Percentiles rank a stretch among this genome's conserved stretches.
Conservation (phyloP, 2,797 vertebrate species). For the Zalophus californianus region DNA sequence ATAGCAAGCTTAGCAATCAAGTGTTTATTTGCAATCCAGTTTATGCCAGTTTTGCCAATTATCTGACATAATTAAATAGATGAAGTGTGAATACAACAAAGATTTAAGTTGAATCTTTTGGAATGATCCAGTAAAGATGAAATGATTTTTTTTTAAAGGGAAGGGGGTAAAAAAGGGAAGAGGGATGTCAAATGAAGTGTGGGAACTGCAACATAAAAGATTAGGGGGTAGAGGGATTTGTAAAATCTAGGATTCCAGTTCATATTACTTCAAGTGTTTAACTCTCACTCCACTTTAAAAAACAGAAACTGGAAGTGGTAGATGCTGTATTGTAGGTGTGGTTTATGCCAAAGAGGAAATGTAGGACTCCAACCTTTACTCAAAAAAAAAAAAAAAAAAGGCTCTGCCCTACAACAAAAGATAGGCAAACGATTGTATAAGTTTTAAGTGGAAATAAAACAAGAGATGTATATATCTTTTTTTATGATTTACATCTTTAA, state of each 20-base stretch:
- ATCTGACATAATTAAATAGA: not conserved
- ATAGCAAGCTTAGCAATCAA: not conserved
- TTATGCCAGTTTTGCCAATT: not conserved
- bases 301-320: not conserved
- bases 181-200: not conserved
- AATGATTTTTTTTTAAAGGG: not conserved
- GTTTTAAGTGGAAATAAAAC: conserved; percentile 16
- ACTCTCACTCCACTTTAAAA: not conserved
- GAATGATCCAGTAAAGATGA: not conserved
- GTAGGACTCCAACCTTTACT: not conserved
- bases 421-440: not conserved
- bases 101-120: not conserved
- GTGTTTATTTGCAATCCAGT: not conserved
- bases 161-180: not conserved
- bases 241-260: conserved; percentile 2
- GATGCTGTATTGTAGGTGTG: not conserved
- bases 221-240: not conserved
- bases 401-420: not conserved
- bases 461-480: not conserved
- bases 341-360: not conserved
- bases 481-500: not conserved
- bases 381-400: not conserved
- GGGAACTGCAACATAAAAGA: not conserved
- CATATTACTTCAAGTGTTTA: not conserved
- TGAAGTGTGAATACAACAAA: not conserved